phyloP scores from a whole-genome alignment of 2,113 vertebrate genomes.

The Paraplagusia blochii region DNA sequence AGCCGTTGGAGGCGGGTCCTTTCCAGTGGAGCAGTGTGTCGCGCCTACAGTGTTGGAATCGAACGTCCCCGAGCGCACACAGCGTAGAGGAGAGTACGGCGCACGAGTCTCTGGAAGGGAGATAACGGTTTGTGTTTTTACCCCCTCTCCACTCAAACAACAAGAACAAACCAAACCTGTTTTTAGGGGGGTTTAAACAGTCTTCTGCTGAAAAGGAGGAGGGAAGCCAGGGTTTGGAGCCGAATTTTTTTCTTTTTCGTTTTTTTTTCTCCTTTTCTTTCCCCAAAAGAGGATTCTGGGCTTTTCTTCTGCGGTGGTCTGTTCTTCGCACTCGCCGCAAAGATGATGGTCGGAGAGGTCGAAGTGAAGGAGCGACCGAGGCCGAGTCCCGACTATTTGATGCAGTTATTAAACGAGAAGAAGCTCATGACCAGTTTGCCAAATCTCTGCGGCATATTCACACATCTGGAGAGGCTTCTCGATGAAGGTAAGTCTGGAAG shows the following conservation, averaged over 20 bases:
- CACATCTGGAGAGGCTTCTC: constrained; percentile 81
- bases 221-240: constrained; percentile 70
- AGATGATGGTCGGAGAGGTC: constrained; percentile 85
- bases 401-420: constrained; percentile 83
- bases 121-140: constrained; percentile 64
- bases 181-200: constrained; percentile 50
- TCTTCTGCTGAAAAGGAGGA: constrained; percentile 61
- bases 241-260: constrained; percentile 71
- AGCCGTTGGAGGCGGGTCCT: constrained; percentile 41
- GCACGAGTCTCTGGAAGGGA: constrained; percentile 65
- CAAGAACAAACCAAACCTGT: constrained; percentile 56
- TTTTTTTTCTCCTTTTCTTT: constrained; percentile 26
- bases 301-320: constrained; percentile 52
- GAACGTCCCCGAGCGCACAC: constrained; percentile 71
- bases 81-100: constrained; percentile 66
- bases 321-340: constrained; percentile 69
- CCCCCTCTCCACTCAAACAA: constrained; percentile 50
- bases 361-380: constrained; percentile 86
- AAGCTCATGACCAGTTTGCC: constrained; percentile 84
- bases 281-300: constrained; percentile 70
- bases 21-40: constrained; percentile 59
- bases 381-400: constrained; percentile 85
- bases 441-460: constrained; percentile 84
- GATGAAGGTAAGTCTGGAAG: constrained; percentile 76
- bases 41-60: constrained; percentile 71